These are phyloP conservation scores for Neodiprion fabricii DNA, from an alignment of 1,140 invertebrate genomes.

Conservation along the genomic window DNA sequence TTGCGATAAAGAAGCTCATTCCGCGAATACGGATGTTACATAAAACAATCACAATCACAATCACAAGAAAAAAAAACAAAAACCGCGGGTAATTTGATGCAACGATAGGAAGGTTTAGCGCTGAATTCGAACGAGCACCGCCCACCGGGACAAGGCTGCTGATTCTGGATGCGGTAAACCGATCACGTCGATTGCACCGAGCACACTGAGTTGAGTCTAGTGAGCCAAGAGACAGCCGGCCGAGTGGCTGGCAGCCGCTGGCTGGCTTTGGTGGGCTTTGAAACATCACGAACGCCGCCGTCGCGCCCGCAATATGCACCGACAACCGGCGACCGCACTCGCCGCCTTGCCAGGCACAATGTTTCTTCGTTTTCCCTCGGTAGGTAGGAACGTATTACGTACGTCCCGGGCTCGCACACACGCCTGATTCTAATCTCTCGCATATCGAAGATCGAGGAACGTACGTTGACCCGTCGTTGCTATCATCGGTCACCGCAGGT, in stretches of 20 bases:
- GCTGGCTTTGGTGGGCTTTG: background rate
- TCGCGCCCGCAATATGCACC: background rate
- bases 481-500: background rate
- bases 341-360: background rate
- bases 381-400: background rate
- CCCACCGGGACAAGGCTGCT: too few relatives aligned
- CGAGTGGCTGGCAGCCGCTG: background rate
- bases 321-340: background rate
- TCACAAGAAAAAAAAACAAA: background rate
- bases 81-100: too few relatives aligned
- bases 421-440: background rate
- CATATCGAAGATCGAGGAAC: background rate
- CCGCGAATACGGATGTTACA: too few relatives aligned
- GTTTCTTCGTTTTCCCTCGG: background rate
- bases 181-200: slow-evolving; percentile 4
- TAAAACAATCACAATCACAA: background rate
- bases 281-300: background rate
- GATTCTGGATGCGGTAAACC: background rate
- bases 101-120: too few relatives aligned
- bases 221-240: background rate
- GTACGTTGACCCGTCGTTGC: background rate
- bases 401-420: background rate
- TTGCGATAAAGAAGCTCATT: background rate
- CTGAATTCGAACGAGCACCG: too few relatives aligned
- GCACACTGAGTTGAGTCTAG: background rate